phyloP scores from a whole-genome alignment of 2,888 invertebrate genomes.

The Ypsolopha sequella region DNA sequence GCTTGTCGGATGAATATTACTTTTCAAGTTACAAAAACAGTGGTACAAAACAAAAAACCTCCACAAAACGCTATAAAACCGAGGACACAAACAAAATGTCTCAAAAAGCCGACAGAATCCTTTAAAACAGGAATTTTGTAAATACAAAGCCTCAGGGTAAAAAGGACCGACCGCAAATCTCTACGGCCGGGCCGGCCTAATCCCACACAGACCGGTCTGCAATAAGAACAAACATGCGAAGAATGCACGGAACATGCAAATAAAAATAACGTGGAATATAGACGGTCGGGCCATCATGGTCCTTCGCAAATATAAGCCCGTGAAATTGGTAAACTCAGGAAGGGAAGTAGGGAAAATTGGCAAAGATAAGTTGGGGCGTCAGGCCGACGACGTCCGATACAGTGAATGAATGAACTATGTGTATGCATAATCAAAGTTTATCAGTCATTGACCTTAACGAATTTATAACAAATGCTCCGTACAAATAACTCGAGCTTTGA shows the following conservation, averaged over 20 bases:
- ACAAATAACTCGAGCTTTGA: neutral
- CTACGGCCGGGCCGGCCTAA: neutral
- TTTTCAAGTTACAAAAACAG: no score
- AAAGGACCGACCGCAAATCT: neutral
- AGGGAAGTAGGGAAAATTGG: neutral
- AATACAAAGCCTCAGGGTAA: neutral
- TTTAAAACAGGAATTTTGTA: neutral
- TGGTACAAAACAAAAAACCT: no score
- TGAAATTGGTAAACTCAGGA: no score
- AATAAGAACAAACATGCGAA: conserved; percentile 1
- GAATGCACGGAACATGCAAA: conserved; percentile 3
- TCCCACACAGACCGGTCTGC: neutral
- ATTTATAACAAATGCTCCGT: neutral
- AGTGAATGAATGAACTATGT: neutral
- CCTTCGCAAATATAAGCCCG: neutral
- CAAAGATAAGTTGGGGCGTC: neutral
- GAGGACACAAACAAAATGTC: no score
- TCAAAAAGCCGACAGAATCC: no score
- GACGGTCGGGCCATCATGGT: neutral
- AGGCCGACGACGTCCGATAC: neutral
- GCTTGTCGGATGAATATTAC: no score
- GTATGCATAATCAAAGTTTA: neutral
- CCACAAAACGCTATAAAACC: no score
- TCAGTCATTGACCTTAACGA: neutral
- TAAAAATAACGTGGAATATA: neutral